Evolutionary conservation across 1,140 invertebrate genomes (phyloP), one percentile per base, ranked within the genome.

Genomic region (Varroa destructor): DNA sequence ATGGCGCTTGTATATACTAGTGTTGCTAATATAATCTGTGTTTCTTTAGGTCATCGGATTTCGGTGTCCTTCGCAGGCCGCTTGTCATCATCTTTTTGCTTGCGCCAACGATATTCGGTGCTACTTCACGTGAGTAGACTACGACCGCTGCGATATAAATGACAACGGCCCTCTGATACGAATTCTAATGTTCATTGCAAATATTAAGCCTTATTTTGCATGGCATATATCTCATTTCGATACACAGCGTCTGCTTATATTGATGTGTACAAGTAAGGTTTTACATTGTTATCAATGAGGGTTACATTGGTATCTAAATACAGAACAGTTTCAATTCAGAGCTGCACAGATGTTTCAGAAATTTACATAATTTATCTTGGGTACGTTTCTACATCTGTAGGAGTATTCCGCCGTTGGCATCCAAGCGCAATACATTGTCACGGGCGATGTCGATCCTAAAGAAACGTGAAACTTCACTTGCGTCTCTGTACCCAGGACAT

Each of bases 61-160:
- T 81, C 96, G 95, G 80, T 96, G 93, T 83, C 87, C 88, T 55
- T 89, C 89, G 73, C 87, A 89, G 36, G 86, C 88, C 46, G 88
- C 91, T 71, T 96, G 92, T 79, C 87, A 91, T 76, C 91, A 95
- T 81, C 85, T 97, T 54, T 97, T 93, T 93, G 86, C 89, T 80
- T 93, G 90, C 83, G 92, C 93, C 57, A 90, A 96, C 72, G 93
- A 97, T 80, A 93, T 96, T 81, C 91, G 94, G 86, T 82, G 95
- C 73, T 97, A 97, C 83, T 97, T 95, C 80, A 96, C 92, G 92
- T 96, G 82, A 88, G 89, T 87, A 51, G 8, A 51, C 3, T 51
- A 51, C 46, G 46, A 51, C 46, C 8, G 46, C 4, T 5, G 8
- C 8, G 46, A 51, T 8, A 51, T 3, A 3, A 51, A 51, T 51